phyloP scores from a whole-genome alignment of 2,888 invertebrate species.

The Tenodera sinensis region DNA sequence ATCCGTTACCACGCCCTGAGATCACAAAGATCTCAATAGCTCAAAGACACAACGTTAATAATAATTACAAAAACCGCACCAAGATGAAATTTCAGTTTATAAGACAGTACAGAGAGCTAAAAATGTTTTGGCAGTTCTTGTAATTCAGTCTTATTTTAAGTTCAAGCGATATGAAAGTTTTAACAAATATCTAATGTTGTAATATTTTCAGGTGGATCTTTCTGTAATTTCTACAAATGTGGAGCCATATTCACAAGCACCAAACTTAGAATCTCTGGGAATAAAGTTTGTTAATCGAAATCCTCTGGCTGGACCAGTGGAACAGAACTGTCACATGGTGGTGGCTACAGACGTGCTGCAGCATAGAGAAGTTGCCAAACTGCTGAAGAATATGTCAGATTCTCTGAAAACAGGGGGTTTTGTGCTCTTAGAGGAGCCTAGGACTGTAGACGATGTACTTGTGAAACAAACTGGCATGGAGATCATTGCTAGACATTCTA shows the following conservation, averaged over 20 bases:
- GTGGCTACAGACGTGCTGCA: constrained; percentile 58
- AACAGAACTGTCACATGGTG: constrained; percentile 65
- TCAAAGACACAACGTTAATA: too few relatives aligned
- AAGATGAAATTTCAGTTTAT: too few relatives aligned
- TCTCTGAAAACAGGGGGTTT: constrained; percentile 68
- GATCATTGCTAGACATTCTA: constrained; percentile 59
- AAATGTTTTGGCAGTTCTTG: too few relatives aligned
- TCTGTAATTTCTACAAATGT: constrained; percentile 53
- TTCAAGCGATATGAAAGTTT: too few relatives aligned
- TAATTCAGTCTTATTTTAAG: too few relatives aligned
- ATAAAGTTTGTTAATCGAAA: constrained; percentile 66
- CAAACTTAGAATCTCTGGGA: constrained; percentile 56
- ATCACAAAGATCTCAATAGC: too few relatives aligned
- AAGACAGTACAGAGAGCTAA: too few relatives aligned
- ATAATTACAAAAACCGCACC: too few relatives aligned
- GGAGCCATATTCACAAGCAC: constrained; percentile 50
- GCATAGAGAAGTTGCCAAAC: constrained; percentile 47
- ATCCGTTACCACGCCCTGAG: too few relatives aligned
- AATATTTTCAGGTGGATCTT: constrained; percentile 49
- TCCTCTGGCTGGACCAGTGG: constrained; percentile 54
- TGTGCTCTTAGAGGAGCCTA: constrained; percentile 68
- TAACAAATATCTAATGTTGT: not conserved
- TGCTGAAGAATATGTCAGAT: constrained; percentile 56
- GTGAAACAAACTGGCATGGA: constrained; percentile 47
- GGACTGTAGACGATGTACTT: constrained; percentile 35